Percentiles rank a stretch among this genome's conserved stretches.
Conservation (phyloP, 2,797 vertebrate species). For the Choloepus didactylus region DNA sequence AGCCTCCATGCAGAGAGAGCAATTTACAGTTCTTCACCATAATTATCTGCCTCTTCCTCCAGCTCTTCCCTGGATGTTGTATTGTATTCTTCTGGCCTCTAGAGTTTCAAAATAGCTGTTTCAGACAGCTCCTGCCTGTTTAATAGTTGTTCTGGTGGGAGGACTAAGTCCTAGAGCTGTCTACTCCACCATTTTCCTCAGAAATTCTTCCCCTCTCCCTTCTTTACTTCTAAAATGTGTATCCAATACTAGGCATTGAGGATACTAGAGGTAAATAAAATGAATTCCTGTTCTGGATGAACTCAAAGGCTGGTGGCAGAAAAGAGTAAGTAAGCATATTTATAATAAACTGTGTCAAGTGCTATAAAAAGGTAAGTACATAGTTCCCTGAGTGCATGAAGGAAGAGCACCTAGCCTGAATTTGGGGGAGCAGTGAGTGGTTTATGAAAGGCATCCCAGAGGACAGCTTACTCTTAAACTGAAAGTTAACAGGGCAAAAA, state of each 20-base stretch:
- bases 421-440: neutral
- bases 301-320: neutral
- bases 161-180: too few relatives aligned
- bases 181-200: too few relatives aligned
- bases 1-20: too few relatives aligned
- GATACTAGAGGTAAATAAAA: neutral
- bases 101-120: too few relatives aligned
- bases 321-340: constrained; percentile 19
- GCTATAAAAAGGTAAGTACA: neutral
- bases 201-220: neutral
- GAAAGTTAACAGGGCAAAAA: neutral
- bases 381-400: neutral
- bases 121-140: too few relatives aligned
- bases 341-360: neutral
- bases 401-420: neutral
- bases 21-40: too few relatives aligned
- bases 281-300: neutral
- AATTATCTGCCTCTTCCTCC: too few relatives aligned
- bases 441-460: neutral
- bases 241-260: neutral
- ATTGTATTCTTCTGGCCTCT: too few relatives aligned
- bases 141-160: too few relatives aligned
- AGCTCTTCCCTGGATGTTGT: too few relatives aligned
- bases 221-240: neutral
- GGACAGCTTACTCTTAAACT: constrained; percentile 26